Evolutionary conservation across 1,140 invertebrate genomes (phyloP).

Genomic region (Drosophila melanica): DNA sequence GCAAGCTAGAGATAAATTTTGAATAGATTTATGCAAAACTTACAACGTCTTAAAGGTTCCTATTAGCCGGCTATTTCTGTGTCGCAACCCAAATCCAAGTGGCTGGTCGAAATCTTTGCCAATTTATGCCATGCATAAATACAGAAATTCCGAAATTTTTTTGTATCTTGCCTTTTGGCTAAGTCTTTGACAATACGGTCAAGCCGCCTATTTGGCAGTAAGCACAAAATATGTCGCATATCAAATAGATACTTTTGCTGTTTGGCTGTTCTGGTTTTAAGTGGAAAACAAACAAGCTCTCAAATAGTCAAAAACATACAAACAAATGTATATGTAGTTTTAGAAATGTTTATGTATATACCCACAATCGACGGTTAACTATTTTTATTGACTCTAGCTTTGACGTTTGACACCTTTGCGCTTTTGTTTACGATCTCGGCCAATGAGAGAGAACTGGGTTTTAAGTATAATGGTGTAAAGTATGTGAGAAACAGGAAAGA

Average conservation of each 20-base stretch:
- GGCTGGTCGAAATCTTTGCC: background rate
- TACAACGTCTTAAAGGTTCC: constrained; percentile 26
- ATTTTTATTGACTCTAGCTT: constrained; percentile 79
- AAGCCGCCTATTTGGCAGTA: constrained; percentile 45
- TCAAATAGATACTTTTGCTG: constrained; percentile 56
- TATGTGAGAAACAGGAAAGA: constrained; percentile 32
- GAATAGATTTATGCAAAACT: constrained; percentile 50
- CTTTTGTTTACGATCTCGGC: constrained; percentile 64
- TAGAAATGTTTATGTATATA: constrained; percentile 16
- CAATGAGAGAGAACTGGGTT: constrained; percentile 34
- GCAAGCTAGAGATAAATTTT: constrained; percentile 13
- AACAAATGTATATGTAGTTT: background rate
- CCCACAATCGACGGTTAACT: constrained; percentile 46
- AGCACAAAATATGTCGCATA: constrained; percentile 57
- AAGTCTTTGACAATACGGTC: constrained; percentile 42
- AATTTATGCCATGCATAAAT: constrained; percentile 19
- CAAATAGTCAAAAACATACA: constrained; percentile 58
- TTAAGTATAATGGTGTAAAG: constrained; percentile 33
- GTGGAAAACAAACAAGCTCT: constrained; percentile 74
- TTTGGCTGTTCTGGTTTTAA: constrained; percentile 72
- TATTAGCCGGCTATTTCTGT: constrained; percentile 46
- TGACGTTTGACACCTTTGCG: constrained; percentile 75
- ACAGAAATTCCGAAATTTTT: background rate
- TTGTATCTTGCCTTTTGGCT: constrained; percentile 8
- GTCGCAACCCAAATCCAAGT: constrained; percentile 57